Percentiles rank a stretch among this genome's conserved stretches.
phyloP scores from a whole-genome alignment of 2,797 vertebrate genomes.

The Danio kyathit region DNA sequence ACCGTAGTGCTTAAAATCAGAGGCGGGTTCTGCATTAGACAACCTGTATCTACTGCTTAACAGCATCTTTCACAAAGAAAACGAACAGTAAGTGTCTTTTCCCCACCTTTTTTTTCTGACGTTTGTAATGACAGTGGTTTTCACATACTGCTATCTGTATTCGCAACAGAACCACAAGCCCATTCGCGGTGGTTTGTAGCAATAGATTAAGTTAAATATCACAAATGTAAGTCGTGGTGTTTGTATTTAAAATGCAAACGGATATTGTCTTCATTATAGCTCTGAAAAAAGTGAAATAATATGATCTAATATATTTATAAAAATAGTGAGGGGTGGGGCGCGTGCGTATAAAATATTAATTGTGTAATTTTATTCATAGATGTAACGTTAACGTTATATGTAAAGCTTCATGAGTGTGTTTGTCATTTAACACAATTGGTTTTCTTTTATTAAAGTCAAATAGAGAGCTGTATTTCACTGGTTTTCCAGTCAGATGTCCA shows the following conservation, averaged over 20 bases:
- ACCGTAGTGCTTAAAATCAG: neutral
- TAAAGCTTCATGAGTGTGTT: no score
- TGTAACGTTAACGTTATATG: no score
- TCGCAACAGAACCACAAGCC: neutral
- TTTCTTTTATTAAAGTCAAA: neutral
- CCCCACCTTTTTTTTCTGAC: neutral
- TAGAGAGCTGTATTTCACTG: neutral
- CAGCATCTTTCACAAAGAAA: neutral
- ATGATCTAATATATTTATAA: no score
- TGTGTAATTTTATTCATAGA: neutral
- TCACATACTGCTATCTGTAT: neutral
- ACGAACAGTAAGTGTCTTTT: conserved; percentile 25
- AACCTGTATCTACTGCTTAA: neutral
- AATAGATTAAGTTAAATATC: neutral
- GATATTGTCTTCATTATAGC: neutral
- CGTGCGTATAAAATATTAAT: neutral
- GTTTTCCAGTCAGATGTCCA: conserved; percentile 45
- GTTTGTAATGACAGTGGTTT: neutral
- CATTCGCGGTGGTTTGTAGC: neutral
- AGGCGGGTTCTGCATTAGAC: neutral
- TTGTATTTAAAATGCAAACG: neutral
- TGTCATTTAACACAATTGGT: no score
- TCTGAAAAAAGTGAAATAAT: neutral
- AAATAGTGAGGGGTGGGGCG: conserved; percentile 22
- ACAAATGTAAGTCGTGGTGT: neutral